These are phyloP conservation scores for Tholera decimalis DNA, from an alignment of 2,888 invertebrate species.

Conservation along the genomic window DNA sequence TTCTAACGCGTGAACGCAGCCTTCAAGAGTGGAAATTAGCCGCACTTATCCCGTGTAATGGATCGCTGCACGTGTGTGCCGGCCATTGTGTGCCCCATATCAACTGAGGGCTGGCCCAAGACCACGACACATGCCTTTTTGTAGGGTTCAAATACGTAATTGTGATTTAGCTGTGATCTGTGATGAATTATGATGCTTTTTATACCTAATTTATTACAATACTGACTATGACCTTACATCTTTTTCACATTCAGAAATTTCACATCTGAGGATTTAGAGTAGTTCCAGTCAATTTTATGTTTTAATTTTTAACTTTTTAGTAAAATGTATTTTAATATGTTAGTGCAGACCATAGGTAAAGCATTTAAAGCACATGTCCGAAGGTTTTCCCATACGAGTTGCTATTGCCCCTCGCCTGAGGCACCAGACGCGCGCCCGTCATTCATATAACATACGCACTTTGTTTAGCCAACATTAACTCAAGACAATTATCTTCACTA, in stretches of 20 bases:
- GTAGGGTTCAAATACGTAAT: slow-evolving; percentile 31
- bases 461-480: slow-evolving; percentile 85
- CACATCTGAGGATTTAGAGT: neutral
- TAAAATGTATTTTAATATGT: slow-evolving; percentile 15
- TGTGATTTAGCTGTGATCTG: slow-evolving; percentile 23
- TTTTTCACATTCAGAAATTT: neutral
- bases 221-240: neutral
- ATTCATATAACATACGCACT: slow-evolving; percentile 80
- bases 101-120: slow-evolving; percentile 60
- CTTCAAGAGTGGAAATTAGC: slow-evolving; percentile 85
- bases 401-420: slow-evolving; percentile 76
- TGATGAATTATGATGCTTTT: slow-evolving; percentile 4
- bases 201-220: neutral
- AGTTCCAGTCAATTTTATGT: neutral
- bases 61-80: slow-evolving; percentile 79
- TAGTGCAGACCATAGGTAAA: slow-evolving; percentile 56
- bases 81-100: slow-evolving; percentile 75
- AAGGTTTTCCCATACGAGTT: slow-evolving; percentile 82
- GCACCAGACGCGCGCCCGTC: slow-evolving; percentile 78
- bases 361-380: slow-evolving; percentile 61
- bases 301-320: neutral
- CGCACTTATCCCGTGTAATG: slow-evolving; percentile 89
- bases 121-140: slow-evolving; percentile 47
- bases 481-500: slow-evolving; percentile 85
- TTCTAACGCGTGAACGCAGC: slow-evolving; percentile 74